Evolutionary conservation across 2,113 vertebrate genomes (phyloP).

Genomic region (Ranitomeya imitator): DNA sequence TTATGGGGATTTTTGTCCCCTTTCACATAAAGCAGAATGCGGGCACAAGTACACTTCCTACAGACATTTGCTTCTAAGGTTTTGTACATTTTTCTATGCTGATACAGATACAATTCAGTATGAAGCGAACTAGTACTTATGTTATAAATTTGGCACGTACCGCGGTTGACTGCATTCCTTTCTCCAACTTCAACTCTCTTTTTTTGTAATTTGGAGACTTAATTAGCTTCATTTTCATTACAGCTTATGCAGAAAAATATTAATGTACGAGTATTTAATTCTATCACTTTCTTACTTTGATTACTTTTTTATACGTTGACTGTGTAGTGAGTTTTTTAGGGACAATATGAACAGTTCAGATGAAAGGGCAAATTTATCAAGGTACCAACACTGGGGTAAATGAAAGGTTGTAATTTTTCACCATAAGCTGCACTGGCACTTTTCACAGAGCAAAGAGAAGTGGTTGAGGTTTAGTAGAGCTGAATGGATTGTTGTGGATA

Average conservation of each 20-base stretch:
- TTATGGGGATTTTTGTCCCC: slow-evolving; percentile 33
- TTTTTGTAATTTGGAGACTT: background rate
- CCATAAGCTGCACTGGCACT: too few relatives aligned
- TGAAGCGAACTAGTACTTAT: slow-evolving; percentile 9
- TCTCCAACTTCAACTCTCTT: background rate
- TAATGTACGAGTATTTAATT: background rate
- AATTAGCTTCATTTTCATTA: slow-evolving; percentile 12
- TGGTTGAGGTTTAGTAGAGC: too few relatives aligned
- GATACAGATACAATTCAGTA: background rate
- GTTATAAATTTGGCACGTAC: slow-evolving; percentile 5
- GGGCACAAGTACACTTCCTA: slow-evolving; percentile 14
- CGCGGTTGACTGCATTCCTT: slow-evolving; percentile 1
- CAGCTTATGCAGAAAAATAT: background rate
- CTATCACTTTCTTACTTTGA: background rate
- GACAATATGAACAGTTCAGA: too few relatives aligned
- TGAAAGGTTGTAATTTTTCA: too few relatives aligned
- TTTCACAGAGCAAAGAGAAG: too few relatives aligned
- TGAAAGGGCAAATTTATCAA: too few relatives aligned
- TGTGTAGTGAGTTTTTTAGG: background rate
- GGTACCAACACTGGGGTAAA: too few relatives aligned
- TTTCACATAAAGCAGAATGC: slow-evolving; percentile 9
- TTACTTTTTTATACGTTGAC: background rate
- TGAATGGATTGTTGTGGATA: too few relatives aligned
- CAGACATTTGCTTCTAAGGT: background rate
- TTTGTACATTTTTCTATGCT: slow-evolving; percentile 24